phyloP scores from a whole-genome alignment of 2,113 vertebrate genomes.

The Aramus guarauna region DNA sequence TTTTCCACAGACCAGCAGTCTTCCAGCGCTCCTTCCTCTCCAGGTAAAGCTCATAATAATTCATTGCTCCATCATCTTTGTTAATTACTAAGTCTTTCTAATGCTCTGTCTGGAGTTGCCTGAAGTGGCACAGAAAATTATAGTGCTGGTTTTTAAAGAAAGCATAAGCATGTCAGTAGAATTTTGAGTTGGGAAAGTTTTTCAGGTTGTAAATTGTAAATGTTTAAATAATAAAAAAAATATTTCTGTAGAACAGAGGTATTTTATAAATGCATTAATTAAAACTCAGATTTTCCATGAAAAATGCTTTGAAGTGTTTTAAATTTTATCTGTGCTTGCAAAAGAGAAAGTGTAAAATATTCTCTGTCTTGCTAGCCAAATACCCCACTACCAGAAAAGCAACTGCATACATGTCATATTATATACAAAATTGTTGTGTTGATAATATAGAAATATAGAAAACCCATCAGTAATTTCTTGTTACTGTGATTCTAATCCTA shows the following conservation, averaged over 20 bases:
- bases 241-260: background rate
- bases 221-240: background rate
- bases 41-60: constrained; percentile 74
- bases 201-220: background rate
- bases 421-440: background rate
- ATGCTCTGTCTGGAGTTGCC: background rate
- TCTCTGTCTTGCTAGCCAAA: background rate
- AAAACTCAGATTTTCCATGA: background rate
- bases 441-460: background rate
- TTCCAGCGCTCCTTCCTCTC: constrained; percentile 69
- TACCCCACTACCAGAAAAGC: background rate
- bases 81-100: background rate
- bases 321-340: background rate
- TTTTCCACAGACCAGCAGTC: constrained; percentile 78
- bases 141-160: background rate
- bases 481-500: background rate
- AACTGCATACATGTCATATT: background rate
- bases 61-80: constrained; percentile 18
- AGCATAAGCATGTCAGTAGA: background rate
- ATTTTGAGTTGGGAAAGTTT: background rate
- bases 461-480: background rate
- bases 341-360: background rate
- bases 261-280: background rate
- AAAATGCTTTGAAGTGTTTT: background rate
- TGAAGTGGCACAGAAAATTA: background rate